Conservation (phyloP, 2,113 vertebrate genomes). For the Sigmodon hispidus region DNA sequence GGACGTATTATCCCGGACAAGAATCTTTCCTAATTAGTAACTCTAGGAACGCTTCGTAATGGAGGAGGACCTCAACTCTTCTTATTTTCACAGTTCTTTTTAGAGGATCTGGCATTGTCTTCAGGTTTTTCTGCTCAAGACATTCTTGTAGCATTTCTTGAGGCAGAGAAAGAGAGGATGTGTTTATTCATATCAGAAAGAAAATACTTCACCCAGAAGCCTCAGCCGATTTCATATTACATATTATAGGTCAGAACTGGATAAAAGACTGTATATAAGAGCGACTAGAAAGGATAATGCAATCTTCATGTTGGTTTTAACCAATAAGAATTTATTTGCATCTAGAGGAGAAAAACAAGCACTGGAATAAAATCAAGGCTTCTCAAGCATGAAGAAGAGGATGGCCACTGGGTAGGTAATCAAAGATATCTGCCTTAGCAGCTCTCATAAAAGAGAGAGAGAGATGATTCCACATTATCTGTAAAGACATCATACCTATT, state of each 20-base stretch:
- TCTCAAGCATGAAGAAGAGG: background rate
- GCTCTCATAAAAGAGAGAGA: background rate
- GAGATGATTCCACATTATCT: background rate
- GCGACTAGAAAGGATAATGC: background rate
- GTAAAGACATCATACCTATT: background rate
- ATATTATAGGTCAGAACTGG: background rate
- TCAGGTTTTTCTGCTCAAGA: background rate
- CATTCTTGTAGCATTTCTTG: background rate
- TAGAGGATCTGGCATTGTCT: background rate
- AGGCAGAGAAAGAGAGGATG: background rate
- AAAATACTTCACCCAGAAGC: background rate
- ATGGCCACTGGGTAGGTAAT: background rate
- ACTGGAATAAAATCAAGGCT: background rate
- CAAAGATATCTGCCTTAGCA: background rate
- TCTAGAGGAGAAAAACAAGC: background rate
- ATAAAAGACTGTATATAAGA: background rate
- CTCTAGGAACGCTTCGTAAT: background rate
- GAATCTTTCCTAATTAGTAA: background rate
- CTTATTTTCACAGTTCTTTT: background rate
- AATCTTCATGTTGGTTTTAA: background rate
- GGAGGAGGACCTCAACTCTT: background rate
- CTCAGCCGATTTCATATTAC: background rate
- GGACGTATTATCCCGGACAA: background rate
- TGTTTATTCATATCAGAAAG: conserved; percentile 18
- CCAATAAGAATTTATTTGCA: background rate